These are phyloP conservation scores for Macropis europaea DNA, from an alignment of 2,888 invertebrate species.

Conservation along the genomic window DNA sequence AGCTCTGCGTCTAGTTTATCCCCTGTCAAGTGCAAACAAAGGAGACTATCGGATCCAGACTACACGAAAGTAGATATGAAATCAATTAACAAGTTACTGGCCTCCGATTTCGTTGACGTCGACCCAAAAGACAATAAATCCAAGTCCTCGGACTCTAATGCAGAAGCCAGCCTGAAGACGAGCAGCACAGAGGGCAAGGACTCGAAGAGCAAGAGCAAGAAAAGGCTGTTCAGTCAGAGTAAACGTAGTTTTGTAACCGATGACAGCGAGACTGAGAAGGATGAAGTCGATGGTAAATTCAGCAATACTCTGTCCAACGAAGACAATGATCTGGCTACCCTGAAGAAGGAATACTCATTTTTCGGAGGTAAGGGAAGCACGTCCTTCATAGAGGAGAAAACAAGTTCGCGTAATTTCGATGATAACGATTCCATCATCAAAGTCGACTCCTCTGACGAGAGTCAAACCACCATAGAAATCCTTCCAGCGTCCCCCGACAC, in stretches of 20 bases:
- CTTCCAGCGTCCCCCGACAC: slow-evolving; percentile 72
- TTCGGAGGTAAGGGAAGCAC: slow-evolving; percentile 16
- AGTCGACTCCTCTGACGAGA: slow-evolving; percentile 76
- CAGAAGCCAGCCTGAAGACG: background rate
- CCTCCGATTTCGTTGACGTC: background rate
- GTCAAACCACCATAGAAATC: slow-evolving; percentile 76
- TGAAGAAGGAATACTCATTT: slow-evolving; percentile 27
- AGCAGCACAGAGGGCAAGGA: background rate
- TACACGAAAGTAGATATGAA: slow-evolving; percentile 25
- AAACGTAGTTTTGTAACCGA: background rate
- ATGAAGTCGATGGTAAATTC: background rate
- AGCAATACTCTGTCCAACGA: background rate
- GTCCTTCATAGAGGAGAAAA: slow-evolving; percentile 7
- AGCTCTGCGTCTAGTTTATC: slow-evolving; percentile 63
- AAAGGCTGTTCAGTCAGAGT: background rate
- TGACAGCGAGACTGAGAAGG: slow-evolving; percentile 12
- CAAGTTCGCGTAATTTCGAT: slow-evolving; percentile 7
- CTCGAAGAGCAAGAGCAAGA: background rate
- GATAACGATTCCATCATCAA: slow-evolving; percentile 68
- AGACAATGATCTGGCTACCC: background rate
- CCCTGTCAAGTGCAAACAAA: slow-evolving; percentile 45
- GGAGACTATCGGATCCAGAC: slow-evolving; percentile 59
- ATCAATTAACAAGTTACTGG: background rate
- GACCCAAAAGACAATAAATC: background rate
- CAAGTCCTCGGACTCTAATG: background rate